Evolutionary conservation across 2,888 invertebrate genomes (phyloP), one percentile per base, ranked within the genome.

Genomic region (Liopterus haemorrhoidalis): DNA sequence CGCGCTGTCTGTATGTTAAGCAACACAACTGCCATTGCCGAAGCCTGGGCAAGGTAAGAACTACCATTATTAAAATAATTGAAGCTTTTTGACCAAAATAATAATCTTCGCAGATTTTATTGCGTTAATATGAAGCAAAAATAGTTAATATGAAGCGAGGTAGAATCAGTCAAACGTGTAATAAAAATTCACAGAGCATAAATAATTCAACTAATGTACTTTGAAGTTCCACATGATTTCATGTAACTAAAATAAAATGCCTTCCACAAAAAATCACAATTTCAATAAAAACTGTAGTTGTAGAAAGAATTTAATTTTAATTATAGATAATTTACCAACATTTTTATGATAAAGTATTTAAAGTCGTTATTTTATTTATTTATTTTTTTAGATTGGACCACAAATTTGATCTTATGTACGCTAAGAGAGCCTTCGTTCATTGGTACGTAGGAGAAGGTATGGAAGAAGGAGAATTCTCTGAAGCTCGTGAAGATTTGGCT

Each of bases 1-100:
- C 80, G 94, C 39, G 93, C 94, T 9, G 93, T 95, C 5, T 95
- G 95, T 76, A 95, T 95, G 94, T 70, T 95, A 66, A 91, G 91
- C 60, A 95, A 95, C 70, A 95, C 93, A 35, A 95, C 94, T 1
- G 93, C 94, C 53, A 94, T 95, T 61, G 93, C 92, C 3, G 93
- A 94, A 66, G 94, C 94, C 20, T 95, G 94, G 94, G 92, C 91
- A 41, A 80, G 87, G 69, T 78, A 75, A 32, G 2, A 5, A 4
- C n/a, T 5, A 31, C 14, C 12, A 37, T 24, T 33, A 15, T 9
- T 36, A 20, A 36, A 20, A 21, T n/a, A 15, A 15, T 16, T 24
- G 14, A 14, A 1, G 19, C 16, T 3, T 22, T 38, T 8, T 4
- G 4, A n/a, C 12, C 4, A 12, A 21, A 41, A 21, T 11, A 20